Conservation (phyloP, 92 coral and sea anemone genomes). For the Ricordea florida region DNA sequence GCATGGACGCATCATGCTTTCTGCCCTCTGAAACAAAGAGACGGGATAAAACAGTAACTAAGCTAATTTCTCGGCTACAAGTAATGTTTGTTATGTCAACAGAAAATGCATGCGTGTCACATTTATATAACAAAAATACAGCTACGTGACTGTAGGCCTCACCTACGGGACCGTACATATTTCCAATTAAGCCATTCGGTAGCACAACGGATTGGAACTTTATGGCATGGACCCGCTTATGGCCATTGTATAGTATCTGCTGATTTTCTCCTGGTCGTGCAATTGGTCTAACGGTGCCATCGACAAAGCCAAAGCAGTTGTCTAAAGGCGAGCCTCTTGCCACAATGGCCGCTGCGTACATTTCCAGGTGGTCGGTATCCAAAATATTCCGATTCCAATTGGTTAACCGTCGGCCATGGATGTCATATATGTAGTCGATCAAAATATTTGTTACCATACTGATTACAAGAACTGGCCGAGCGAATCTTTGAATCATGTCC, state of each 20-base stretch:
- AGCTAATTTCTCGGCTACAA: too few relatives aligned
- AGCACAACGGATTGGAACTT: not conserved
- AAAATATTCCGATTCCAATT: not conserved
- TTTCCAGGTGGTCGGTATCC: not conserved
- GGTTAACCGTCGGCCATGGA: slow-evolving; percentile 8
- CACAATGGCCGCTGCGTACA: not conserved
- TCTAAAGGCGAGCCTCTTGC: not conserved
- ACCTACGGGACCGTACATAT: not conserved
- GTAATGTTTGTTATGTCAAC: too few relatives aligned
- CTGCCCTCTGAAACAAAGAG: too few relatives aligned
- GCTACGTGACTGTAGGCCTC: not conserved
- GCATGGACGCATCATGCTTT: too few relatives aligned
- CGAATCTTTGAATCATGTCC: slow-evolving; percentile 8
- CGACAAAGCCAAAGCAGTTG: not conserved
- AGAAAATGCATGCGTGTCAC: too few relatives aligned
- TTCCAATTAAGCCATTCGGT: slow-evolving; percentile 1
- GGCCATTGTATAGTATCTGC: not conserved
- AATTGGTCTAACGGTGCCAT: not conserved
- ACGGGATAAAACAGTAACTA: too few relatives aligned
- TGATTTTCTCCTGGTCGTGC: slow-evolving; percentile 3
- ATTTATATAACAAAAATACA: not conserved
- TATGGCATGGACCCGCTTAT: not conserved
- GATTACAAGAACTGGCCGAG: slow-evolving; percentile 4
- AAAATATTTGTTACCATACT: slow-evolving; percentile 1
- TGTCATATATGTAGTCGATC: slow-evolving; percentile 4